These are phyloP conservation scores for Taphrorychus bicolor DNA, from an alignment of 2,888 invertebrate species.

Conservation along the genomic window DNA sequence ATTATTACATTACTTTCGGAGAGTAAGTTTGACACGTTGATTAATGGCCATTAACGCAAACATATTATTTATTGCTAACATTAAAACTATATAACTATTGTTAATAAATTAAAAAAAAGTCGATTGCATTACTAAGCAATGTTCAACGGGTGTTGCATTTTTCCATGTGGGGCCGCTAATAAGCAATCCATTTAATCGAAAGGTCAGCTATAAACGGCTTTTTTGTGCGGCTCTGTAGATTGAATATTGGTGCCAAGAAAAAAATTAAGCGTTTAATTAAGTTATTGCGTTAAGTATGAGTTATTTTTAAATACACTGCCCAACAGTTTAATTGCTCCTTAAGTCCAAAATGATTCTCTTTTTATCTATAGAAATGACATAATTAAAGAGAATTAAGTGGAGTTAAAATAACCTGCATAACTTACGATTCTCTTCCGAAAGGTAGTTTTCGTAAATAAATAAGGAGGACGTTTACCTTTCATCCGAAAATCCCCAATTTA, in stretches of 20 bases:
- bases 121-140: background rate
- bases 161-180: background rate
- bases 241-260: background rate
- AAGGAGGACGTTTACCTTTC: constrained; percentile 22
- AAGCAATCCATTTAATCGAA: constrained; percentile 3
- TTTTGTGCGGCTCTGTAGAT: background rate
- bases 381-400: constrained; percentile 9
- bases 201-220: background rate
- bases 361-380: constrained; percentile 3
- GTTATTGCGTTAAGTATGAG: background rate
- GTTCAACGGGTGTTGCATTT: background rate
- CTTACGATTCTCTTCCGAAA: background rate
- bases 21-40: constrained; percentile 1
- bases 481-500: constrained; percentile 9
- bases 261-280: background rate
- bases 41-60: constrained; percentile 1
- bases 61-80: background rate
- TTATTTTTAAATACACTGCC: no score
- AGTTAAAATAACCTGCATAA: constrained; percentile 7
- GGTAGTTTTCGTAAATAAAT: constrained; percentile 17
- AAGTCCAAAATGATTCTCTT: background rate
- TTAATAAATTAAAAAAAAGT: constrained; percentile 3
- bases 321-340: no score
- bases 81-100: background rate
- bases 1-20: no score